phyloP scores from a whole-genome alignment of 2,888 invertebrate species.

The Drosophila atripex region DNA sequence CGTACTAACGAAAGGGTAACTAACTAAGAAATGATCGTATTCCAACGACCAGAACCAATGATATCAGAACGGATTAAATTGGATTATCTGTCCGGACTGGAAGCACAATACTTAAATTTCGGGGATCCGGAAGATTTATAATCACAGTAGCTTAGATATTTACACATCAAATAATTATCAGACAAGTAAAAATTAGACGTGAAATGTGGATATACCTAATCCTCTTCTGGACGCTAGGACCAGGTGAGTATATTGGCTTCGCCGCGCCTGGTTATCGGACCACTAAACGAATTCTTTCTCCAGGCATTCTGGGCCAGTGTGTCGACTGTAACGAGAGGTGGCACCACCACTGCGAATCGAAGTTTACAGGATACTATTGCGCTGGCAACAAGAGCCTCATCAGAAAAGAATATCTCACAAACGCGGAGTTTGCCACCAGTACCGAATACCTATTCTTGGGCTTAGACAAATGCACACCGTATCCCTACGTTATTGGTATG shows the following conservation, averaged over 20 bases:
- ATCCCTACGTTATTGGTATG: conserved; percentile 21
- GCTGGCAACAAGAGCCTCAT: background rate
- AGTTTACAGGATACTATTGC: conserved; percentile 39
- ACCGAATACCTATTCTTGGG: background rate
- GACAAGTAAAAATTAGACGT: background rate
- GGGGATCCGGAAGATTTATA: background rate
- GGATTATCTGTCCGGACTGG: too few relatives aligned
- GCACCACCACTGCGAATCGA: background rate
- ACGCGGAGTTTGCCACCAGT: background rate
- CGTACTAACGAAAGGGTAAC: too few relatives aligned
- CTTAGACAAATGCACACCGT: conserved; percentile 34
- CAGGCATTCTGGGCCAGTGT: conserved; percentile 21
- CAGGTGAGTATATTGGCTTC: conserved; percentile 8
- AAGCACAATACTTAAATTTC: too few relatives aligned
- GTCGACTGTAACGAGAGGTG: conserved; percentile 2
- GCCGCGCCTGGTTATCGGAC: too few relatives aligned
- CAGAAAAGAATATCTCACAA: rapidly evolving
- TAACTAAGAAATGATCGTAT: too few relatives aligned
- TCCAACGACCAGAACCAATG: too few relatives aligned
- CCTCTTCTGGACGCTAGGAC: background rate
- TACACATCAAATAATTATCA: background rate
- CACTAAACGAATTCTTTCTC: background rate
- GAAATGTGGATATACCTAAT: conserved; percentile 4
- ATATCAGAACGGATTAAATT: too few relatives aligned
- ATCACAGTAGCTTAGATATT: background rate